Evolutionary conservation across 2,113 vertebrate genomes (phyloP), one percentile per base, ranked within the genome.

Genomic region (Pyrgilauda ruficollis): DNA sequence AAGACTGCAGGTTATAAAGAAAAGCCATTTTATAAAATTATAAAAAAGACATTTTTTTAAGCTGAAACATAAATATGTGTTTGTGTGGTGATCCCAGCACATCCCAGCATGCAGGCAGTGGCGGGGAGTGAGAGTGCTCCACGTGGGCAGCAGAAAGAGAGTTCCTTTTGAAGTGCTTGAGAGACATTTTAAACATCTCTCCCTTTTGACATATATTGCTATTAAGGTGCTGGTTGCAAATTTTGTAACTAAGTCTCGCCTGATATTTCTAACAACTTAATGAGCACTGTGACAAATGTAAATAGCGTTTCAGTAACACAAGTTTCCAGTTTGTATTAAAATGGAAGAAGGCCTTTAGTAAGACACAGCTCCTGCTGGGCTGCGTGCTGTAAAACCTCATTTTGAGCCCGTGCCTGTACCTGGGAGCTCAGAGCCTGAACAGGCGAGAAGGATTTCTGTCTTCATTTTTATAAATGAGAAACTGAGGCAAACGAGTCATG

Each of bases 401-500:
- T 63, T 82, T 78, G 74, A 91, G 70, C 24, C 26, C 1, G 0
- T 69, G 53, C 43, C 11, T 94, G 30, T 8, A 19, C 50, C 19
- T 8, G 4, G 61, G 52, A 86, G 23, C 27, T 86, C 72, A n/a
- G 52, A 73, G 85, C 64, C 67, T 50, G 24, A 66, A 84, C 3
- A 68, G 50, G 44, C 3, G 8, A 85, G 72, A 69, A 90, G 83
- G 39, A 84, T 93, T 93, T 92, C 90, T 90, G 7, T 85, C 70
- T 91, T 93, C 73, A 64, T 90, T 92, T 95, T 88, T 93, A 81
- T 78, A 80, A 83, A 86, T 81, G 72, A 95, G 87, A 92, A 96
- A 95, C 72, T 95, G 93, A 96, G 95, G 90, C 95, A 96, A 80
- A 69, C 13, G 2, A 84, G 82, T 94, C 87, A n/a, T 91, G 75